Conservation (phyloP, 2,797 vertebrate species). For the Liasis olivaceus region DNA sequence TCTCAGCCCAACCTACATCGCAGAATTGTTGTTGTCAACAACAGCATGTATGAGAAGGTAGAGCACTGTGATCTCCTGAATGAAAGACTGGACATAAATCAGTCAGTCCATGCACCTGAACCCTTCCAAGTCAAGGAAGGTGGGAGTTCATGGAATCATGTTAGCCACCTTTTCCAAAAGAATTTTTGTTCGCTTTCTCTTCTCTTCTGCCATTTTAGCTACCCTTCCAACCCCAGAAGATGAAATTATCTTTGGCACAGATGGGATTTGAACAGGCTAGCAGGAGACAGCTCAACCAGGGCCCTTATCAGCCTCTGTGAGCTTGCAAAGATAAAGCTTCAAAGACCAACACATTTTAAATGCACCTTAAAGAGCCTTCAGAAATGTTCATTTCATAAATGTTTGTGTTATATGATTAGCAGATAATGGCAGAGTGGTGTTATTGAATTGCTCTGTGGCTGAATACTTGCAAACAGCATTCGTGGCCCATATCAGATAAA, state of each 20-base stretch:
- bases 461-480: constrained; percentile 54
- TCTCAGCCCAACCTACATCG: no score
- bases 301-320: constrained; percentile 63
- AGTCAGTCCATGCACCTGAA: no score
- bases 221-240: constrained; percentile 39
- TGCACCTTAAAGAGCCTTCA: constrained; percentile 79
- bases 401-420: constrained; percentile 85
- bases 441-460: constrained; percentile 51
- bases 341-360: constrained; percentile 84
- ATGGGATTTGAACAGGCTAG: background rate
- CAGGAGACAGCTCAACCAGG: constrained; percentile 37
- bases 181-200: background rate
- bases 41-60: no score
- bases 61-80: no score
- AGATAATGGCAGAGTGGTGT: constrained; percentile 75
- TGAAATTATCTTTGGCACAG: constrained; percentile 6
- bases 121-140: no score
- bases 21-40: no score
- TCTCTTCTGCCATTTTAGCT: constrained; percentile 2
- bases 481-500: constrained; percentile 73
- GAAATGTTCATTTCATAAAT: constrained; percentile 86
- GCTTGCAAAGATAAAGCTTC: constrained; percentile 87
- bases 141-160: no score
- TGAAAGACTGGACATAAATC: no score
- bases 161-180: rapidly evolving